These are phyloP conservation scores for Synergus laeviventris DNA, from an alignment of 2,888 invertebrate species.

Conservation along the genomic window DNA sequence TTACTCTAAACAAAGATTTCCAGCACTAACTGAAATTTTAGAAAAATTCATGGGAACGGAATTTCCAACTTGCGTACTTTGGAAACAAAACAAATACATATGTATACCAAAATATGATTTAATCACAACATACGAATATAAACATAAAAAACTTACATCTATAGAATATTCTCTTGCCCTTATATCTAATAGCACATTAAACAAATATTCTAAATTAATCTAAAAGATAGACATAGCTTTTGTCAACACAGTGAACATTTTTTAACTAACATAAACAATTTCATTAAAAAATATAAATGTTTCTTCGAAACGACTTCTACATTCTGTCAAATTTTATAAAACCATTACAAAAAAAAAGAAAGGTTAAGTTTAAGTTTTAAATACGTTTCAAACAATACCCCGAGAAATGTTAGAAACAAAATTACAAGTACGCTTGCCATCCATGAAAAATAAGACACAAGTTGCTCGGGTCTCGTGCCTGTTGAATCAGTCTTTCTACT, in stretches of 20 bases:
- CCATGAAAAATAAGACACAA: slow-evolving; percentile 87
- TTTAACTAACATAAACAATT: not conserved
- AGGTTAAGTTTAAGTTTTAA: no score
- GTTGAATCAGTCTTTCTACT: slow-evolving; percentile 88
- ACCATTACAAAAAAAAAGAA: not conserved
- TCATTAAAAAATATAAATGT: not conserved
- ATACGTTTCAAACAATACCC: not conserved
- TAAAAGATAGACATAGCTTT: not conserved
- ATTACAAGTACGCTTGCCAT: slow-evolving; percentile 92
- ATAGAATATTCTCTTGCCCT: not conserved
- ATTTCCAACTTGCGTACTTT: no score
- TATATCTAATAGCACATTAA: not conserved
- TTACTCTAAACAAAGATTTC: not conserved
- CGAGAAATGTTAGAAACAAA: not conserved
- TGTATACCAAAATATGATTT: not conserved
- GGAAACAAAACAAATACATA: no score
- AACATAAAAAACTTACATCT: not conserved
- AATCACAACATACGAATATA: not conserved
- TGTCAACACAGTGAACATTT: slow-evolving; percentile 1
- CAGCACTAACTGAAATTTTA: no score
- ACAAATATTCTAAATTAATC: not conserved
- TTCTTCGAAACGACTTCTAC: not conserved
- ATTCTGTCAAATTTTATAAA: not conserved
- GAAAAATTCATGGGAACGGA: no score
- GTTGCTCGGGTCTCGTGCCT: slow-evolving; percentile 87